Base-by-base conservation (phyloP, 2,797 vertebrate species). In the Myripristis jacobus region DNA sequence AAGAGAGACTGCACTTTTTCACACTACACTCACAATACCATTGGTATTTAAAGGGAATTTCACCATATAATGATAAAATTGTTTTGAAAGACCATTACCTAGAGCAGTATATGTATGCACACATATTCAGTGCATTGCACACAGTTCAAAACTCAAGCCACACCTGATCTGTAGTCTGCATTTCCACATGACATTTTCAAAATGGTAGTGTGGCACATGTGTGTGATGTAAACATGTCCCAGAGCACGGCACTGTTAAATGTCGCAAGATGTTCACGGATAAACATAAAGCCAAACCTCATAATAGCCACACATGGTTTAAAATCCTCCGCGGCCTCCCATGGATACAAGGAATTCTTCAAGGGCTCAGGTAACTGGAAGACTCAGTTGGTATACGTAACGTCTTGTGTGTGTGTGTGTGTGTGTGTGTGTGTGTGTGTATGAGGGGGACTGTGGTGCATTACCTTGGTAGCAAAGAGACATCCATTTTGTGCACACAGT, bases 141-240 rank as follows among this genome's bases (percentile, higher is more conserved):
- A 69, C 46, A 58, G 34, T 70, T 25, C 50, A 66, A 53, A 69
- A 76, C 57, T 19, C 52, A 50, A 72, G 54, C 50, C 51, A 4
- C 64, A 79, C 27, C 11, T 69, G 59, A 74, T 54, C 68, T 44
- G 36, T 38, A 81, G 80, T 75, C 66, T 71, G 66, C 52, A 51
- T 50, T 65, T 72, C 51, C 56, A 69, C 16, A 58, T 90, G 84
- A 81, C 81, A 87, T 92, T 90, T 89, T 52, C 67, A 68, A 84
- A 90, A 78, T 65, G 54, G 54, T 44, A 55, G 51, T 66, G 85
- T 77, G 83, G 82, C 84, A 36, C 34, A 67, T 66, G 77, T 83
- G 76, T 82, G 82, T 73, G 83, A 79, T 75, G 70, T 75, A 66
- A 88, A 85, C 80, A 72, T 66, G 70, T 87, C 87, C 83, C 80